Conservation (phyloP, 2,888 invertebrate genomes). For the Petrolisthes cinctipes region DNA sequence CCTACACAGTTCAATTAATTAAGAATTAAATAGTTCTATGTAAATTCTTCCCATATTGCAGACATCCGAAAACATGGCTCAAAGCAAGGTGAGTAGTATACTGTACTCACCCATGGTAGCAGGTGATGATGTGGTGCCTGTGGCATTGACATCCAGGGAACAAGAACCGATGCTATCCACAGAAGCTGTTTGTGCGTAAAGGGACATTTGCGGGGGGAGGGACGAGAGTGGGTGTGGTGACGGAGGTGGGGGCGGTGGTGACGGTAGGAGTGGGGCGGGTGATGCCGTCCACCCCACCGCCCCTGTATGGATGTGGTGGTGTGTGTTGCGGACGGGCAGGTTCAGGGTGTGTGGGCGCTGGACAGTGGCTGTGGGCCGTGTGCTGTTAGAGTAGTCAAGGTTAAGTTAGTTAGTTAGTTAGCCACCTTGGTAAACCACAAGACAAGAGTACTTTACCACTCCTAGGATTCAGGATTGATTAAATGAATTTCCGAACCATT, state of each 20-base stretch:
- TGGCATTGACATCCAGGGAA: constrained; percentile 57
- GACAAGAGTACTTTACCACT: no score
- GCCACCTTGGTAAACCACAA: no score
- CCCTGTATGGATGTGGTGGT: constrained; percentile 45
- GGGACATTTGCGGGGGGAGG: constrained; percentile 38
- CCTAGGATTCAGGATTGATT: no score
- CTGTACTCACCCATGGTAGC: constrained; percentile 59
- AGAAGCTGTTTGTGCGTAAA: constrained; percentile 52
- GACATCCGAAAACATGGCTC: neutral
- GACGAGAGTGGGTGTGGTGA: constrained; percentile 32
- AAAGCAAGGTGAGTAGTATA: neutral
- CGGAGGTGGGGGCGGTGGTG: constrained; percentile 28
- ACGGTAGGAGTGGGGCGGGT: constrained; percentile 37
- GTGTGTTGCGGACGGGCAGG: constrained; percentile 48
- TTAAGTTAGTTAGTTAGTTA: constrained; percentile 34
- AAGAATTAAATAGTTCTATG: no score
- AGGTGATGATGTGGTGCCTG: constrained; percentile 53
- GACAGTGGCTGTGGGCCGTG: constrained; percentile 52
- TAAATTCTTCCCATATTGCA: neutral
- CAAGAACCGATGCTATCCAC: constrained; percentile 59
- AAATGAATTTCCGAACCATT: no score
- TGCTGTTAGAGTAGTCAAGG: constrained; percentile 42
- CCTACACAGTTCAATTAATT: no score
- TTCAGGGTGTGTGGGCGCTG: constrained; percentile 61
- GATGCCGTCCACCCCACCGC: constrained; percentile 57